Conservation (phyloP, 2,888 invertebrate genomes). For the Isotomurus palustris region DNA sequence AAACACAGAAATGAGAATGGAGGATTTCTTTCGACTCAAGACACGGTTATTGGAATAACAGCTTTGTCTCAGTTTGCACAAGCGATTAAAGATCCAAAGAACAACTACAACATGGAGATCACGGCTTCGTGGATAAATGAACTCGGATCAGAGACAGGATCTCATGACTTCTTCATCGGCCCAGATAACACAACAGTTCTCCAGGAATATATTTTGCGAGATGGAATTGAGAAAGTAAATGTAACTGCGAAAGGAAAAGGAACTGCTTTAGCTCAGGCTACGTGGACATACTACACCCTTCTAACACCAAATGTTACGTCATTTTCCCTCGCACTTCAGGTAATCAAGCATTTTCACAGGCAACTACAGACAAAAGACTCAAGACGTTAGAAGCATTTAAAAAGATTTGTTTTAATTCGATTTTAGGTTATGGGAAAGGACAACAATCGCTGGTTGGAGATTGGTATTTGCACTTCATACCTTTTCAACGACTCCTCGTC, state of each 20-base stretch:
- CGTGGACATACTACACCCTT: slow-evolving; percentile 33
- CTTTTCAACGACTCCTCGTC: slow-evolving; percentile 55
- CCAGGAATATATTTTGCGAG: slow-evolving; percentile 9
- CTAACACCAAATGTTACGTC: no score
- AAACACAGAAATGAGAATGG: slow-evolving; percentile 64
- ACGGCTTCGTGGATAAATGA: no score
- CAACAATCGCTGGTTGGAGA: background rate
- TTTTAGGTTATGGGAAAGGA: slow-evolving; percentile 1
- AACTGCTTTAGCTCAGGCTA: slow-evolving; percentile 27
- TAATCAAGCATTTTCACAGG: no score
- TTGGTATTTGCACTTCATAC: slow-evolving; percentile 2
- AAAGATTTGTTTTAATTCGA: no score
- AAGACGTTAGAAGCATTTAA: no score
- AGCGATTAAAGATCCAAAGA: no score
- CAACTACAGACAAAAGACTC: no score
- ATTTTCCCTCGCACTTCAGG: no score
- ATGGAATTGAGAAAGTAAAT: background rate
- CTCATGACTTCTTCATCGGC: background rate
- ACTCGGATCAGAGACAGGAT: no score
- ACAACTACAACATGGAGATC: no score
- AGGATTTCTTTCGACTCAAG: slow-evolving; percentile 64
- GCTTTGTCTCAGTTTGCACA: slow-evolving; percentile 17
- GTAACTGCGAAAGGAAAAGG: slow-evolving; percentile 21
- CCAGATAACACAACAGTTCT: background rate
- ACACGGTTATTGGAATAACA: slow-evolving; percentile 28